Conservation (phyloP, 1,140 invertebrate genomes). For the Phthorimaea operculella region DNA sequence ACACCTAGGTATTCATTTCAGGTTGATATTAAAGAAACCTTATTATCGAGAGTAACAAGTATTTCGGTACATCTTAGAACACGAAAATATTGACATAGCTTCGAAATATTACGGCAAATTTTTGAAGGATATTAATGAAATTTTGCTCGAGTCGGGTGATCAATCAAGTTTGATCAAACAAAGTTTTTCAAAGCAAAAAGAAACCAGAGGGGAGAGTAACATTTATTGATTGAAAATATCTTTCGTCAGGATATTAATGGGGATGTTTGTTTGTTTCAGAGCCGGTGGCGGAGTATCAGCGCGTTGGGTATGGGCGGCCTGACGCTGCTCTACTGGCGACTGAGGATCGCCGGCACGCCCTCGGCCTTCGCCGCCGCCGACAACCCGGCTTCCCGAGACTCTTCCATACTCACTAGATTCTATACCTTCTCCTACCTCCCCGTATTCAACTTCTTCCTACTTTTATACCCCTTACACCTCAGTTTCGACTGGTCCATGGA, state of each 20-base stretch:
- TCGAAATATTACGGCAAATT: slow-evolving; percentile 31
- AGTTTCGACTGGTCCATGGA: slow-evolving; percentile 98
- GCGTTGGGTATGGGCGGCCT: slow-evolving; percentile 70
- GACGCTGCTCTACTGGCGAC: slow-evolving; percentile 70
- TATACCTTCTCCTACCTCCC: slow-evolving; percentile 91
- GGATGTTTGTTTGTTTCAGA: slow-evolving; percentile 68
- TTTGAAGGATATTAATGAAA: slow-evolving; percentile 55
- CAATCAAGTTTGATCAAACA: slow-evolving; percentile 29
- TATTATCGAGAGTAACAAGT: too few species aligned
- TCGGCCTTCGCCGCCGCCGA: slow-evolving; percentile 89
- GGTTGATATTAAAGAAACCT: too few species aligned
- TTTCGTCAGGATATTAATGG: too few species aligned
- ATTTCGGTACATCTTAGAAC: slow-evolving; percentile 2
- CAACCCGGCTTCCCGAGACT: slow-evolving; percentile 87
- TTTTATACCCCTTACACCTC: slow-evolving; percentile 83
- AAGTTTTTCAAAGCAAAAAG: not conserved
- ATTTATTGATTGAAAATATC: too few species aligned
- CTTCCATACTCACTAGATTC: slow-evolving; percentile 75
- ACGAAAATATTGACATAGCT: slow-evolving; percentile 29
- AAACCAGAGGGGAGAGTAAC: too few species aligned
- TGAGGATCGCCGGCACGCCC: slow-evolving; percentile 73
- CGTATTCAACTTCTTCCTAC: slow-evolving; percentile 84
- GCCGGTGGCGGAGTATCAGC: slow-evolving; percentile 73
- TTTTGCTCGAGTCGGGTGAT: slow-evolving; percentile 35
- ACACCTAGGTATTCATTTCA: too few species aligned